These are phyloP conservation scores for Linnaemya vulpina DNA, from an alignment of 2,888 invertebrate species.

Conservation along the genomic window DNA sequence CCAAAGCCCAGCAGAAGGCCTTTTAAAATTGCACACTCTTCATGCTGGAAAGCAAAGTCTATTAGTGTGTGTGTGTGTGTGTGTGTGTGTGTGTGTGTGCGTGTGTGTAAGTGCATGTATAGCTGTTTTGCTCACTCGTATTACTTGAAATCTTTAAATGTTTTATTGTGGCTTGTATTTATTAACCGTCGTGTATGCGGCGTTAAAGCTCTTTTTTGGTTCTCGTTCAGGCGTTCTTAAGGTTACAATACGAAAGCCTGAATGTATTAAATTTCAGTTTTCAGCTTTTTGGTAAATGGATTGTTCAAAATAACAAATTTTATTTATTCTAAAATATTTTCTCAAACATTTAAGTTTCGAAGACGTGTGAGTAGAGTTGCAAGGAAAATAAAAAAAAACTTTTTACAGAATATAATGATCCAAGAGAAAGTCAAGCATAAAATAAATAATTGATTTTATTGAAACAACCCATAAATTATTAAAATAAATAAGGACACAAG, in stretches of 20 bases:
- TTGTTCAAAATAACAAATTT: slow-evolving; percentile 29
- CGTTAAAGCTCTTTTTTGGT: neutral
- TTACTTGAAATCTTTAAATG: no score
- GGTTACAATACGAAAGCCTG: no score
- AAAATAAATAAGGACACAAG: neutral
- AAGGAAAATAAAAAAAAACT: neutral
- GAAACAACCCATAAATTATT: neutral
- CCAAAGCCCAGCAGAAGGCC: no score
- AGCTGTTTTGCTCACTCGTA: neutral
- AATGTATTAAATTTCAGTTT: neutral
- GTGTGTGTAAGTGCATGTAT: neutral
- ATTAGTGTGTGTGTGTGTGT: no score
- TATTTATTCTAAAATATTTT: no score
- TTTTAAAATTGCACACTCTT: neutral
- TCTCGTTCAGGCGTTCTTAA: neutral
- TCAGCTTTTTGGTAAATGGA: neutral
- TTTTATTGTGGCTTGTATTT: slow-evolving; percentile 1
- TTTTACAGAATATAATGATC: neutral
- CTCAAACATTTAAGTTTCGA: slow-evolving; percentile 21
- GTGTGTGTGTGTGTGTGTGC: no score
- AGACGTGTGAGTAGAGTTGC: neutral
- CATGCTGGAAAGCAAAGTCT: neutral
- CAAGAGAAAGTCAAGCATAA: neutral
- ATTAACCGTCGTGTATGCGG: neutral
- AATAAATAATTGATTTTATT: slow-evolving; percentile 18